Conservation (phyloP, 2,113 vertebrate genomes). For the Tachuris rubrigastra region DNA sequence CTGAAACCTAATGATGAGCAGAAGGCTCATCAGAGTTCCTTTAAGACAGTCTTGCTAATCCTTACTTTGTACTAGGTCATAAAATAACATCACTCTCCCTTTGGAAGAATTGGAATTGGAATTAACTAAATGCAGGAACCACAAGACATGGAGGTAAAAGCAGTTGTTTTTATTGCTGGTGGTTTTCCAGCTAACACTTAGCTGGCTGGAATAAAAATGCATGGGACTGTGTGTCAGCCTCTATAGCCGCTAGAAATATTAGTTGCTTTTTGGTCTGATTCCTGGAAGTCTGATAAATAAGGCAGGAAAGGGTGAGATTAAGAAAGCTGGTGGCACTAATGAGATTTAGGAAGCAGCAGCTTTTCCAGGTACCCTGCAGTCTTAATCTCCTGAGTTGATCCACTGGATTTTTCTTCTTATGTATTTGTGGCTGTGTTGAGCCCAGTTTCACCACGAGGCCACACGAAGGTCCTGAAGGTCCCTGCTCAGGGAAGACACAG, state of each 20-base stretch:
- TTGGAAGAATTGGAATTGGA: not conserved
- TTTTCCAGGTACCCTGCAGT: not conserved
- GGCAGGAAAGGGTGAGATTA: not conserved
- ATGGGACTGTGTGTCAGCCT: not conserved
- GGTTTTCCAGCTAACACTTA: not conserved
- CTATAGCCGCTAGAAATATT: not conserved
- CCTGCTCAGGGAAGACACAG: not conserved
- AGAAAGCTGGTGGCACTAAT: not conserved
- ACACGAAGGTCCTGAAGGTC: not conserved
- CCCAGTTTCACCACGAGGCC: accelerated
- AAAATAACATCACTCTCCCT: not conserved
- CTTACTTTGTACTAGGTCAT: not conserved
- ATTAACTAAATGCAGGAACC: not conserved
- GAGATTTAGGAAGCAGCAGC: not conserved
- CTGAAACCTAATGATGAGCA: not conserved
- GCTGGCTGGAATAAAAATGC: not conserved
- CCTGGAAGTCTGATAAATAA: not conserved
- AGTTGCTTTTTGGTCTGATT: not conserved
- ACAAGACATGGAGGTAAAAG: not conserved
- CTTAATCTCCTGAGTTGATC: not conserved
- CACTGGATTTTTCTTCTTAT: not conserved
- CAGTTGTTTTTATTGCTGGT: not conserved
- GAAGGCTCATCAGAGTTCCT: not conserved
- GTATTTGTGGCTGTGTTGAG: not conserved
- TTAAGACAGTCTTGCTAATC: not conserved